Conservation (phyloP, 2,797 vertebrate genomes). For the Urocyon cinereoargenteus region DNA sequence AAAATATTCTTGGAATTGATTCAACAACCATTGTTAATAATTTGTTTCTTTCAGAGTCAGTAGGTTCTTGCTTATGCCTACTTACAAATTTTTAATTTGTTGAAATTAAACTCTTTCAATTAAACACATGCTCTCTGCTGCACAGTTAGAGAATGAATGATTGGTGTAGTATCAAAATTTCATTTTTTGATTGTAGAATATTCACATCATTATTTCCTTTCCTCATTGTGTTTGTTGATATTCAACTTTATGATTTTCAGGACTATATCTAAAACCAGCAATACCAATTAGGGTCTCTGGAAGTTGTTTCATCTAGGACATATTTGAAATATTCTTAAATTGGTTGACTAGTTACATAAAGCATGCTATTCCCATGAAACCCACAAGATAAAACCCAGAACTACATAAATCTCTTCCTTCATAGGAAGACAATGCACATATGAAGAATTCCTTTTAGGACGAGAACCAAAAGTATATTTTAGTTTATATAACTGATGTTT, state of each 20-base stretch:
- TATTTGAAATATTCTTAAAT: slow-evolving; percentile 44
- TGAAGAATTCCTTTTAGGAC: neutral
- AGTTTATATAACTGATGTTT: neutral
- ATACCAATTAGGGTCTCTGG: neutral
- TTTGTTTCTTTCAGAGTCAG: neutral
- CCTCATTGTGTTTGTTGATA: neutral
- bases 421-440: neutral
- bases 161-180: neutral
- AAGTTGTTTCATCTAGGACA: slow-evolving; percentile 26
- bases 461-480: slow-evolving; percentile 19
- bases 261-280: neutral
- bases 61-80: neutral
- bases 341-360: slow-evolving; percentile 37
- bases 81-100: neutral
- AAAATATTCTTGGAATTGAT: neutral
- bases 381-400: slow-evolving; percentile 28
- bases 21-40: neutral
- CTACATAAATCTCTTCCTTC: neutral
- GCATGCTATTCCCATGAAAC: neutral
- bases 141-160: neutral
- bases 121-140: neutral
- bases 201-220: neutral
- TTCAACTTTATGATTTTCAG: neutral
- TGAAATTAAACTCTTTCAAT: neutral
- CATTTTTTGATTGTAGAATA: neutral